These are phyloP conservation scores for Anoura caudifer DNA, from an alignment of 2,113 vertebrate genomes.

Conservation along the genomic window DNA sequence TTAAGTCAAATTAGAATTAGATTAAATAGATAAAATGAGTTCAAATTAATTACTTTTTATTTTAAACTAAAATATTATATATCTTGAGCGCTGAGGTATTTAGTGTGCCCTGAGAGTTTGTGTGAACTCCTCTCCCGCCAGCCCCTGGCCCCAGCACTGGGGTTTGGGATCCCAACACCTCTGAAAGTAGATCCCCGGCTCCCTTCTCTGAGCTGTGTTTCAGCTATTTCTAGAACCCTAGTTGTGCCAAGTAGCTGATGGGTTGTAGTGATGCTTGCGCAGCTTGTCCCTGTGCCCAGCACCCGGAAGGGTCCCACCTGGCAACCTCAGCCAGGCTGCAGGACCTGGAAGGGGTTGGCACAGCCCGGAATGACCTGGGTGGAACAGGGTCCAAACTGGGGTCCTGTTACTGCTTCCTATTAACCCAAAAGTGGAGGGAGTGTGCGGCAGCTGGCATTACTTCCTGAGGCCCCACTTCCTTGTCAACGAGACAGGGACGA, in stretches of 20 bases:
- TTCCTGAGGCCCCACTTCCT: not conserved
- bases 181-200: not conserved
- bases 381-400: too few species aligned
- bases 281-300: not conserved
- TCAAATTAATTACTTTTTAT: not conserved
- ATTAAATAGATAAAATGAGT: not conserved
- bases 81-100: not conserved
- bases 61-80: not conserved
- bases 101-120: not conserved
- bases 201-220: not conserved
- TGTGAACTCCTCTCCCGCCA: not conserved
- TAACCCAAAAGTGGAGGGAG: not conserved
- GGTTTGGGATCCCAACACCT: not conserved
- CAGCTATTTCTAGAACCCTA: not conserved
- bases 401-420: not conserved
- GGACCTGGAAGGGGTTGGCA: not conserved
- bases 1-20: not conserved
- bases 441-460: rapidly evolving
- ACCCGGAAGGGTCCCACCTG: not conserved
- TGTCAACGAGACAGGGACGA: not conserved
- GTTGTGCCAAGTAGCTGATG: not conserved
- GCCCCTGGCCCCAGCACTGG: not conserved
- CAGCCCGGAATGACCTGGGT: not conserved
- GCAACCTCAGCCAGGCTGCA: not conserved
- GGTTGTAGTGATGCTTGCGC: not conserved